Conservation (phyloP, 2,888 invertebrate genomes). For the Brassicogethes aeneus region DNA sequence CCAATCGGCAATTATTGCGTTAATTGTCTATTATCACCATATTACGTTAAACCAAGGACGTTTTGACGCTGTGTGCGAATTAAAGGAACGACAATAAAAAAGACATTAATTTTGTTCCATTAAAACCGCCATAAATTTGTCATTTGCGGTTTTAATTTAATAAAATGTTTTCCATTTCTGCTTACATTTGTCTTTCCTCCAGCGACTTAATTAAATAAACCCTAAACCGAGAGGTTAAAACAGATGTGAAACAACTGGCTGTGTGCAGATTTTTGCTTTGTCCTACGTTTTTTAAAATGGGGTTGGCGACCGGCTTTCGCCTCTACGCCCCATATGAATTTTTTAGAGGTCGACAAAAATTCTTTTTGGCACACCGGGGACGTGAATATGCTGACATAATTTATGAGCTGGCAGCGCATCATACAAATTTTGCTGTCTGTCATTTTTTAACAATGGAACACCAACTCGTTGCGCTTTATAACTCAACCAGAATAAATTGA, state of each 20-base stretch:
- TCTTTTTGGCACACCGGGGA: not conserved
- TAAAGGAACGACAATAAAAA: not conserved
- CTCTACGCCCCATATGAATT: not conserved
- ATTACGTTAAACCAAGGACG: slow-evolving; percentile 10
- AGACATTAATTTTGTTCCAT: not conserved
- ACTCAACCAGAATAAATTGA: not conserved
- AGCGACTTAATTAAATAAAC: not conserved
- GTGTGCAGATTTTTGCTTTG: not conserved
- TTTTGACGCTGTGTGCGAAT: slow-evolving; percentile 1
- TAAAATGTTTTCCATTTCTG: not conserved
- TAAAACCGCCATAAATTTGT: not conserved
- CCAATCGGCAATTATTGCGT: slow-evolving; percentile 17
- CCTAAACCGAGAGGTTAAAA: not conserved
- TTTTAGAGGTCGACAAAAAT: not conserved
- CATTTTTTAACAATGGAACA: not conserved
- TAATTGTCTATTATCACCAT: slow-evolving; percentile 27
- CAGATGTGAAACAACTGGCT: not conserved
- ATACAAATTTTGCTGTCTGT: not conserved
- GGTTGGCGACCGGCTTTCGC: too few species aligned
- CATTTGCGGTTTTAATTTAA: too few species aligned
- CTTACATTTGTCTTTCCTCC: not conserved
- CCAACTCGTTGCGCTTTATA: not conserved
- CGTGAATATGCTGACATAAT: not conserved
- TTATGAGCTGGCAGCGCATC: not conserved
- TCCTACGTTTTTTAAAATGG: not conserved